Conservation (phyloP, 2,113 vertebrate genomes). For the Aegotheles bennettii region DNA sequence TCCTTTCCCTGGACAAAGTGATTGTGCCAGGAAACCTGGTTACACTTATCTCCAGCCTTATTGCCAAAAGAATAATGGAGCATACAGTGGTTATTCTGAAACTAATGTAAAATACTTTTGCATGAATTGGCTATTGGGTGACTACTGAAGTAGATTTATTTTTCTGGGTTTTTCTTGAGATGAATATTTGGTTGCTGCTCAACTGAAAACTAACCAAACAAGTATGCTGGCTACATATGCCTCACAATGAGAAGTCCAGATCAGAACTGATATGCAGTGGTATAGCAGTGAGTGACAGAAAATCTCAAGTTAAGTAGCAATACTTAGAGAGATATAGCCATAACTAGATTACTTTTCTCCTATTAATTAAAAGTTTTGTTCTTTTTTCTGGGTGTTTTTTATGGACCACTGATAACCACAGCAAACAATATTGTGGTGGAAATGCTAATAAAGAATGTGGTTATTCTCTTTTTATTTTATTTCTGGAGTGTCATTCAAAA, state of each 20-base stretch:
- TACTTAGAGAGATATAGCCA: not conserved
- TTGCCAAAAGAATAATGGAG: not conserved
- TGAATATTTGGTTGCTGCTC: not conserved
- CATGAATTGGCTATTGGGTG: not conserved
- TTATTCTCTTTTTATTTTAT: slow-evolving; percentile 28
- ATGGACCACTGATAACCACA: not conserved
- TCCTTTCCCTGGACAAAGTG: not conserved
- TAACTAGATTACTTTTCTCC: not conserved
- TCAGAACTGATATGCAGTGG: not conserved
- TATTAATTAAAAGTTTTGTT: slow-evolving; percentile 13
- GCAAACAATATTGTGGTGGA: not conserved
- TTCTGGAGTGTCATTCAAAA: slow-evolving; percentile 15
- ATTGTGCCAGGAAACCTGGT: not conserved
- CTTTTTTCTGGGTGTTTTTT: not conserved
- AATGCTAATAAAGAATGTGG: slow-evolving; percentile 30
- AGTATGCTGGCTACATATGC: not conserved
- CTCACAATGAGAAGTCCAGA: not conserved
- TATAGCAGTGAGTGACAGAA: not conserved
- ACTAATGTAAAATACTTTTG: not conserved
- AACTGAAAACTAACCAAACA: not conserved
- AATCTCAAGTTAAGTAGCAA: not conserved
- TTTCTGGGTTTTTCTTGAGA: not conserved
- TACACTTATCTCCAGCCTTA: not conserved
- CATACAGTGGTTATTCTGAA: slow-evolving; percentile 15
- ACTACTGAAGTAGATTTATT: not conserved